phyloP scores from a whole-genome alignment of 2,888 invertebrate species.

The Alentia gelatinosa region DNA sequence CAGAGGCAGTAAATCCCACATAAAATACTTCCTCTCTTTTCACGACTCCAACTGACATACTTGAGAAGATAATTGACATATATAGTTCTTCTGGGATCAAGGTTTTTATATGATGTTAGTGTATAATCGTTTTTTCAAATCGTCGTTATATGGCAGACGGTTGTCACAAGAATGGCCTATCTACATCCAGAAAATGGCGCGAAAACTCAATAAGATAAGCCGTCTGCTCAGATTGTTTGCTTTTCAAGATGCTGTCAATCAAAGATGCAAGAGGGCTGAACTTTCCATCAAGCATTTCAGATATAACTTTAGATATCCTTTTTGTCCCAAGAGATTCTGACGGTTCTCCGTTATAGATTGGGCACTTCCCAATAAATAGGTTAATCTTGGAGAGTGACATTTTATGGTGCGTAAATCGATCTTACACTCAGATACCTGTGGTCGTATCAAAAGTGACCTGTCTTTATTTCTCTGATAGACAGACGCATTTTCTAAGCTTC shows the following conservation, averaged over 20 bases:
- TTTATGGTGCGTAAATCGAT: neutral
- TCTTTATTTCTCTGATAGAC: neutral
- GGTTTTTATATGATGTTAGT: too few relatives aligned
- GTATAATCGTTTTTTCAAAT: too few relatives aligned
- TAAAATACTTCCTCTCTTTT: too few relatives aligned
- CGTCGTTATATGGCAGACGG: too few relatives aligned
- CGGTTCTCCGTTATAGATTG: neutral
- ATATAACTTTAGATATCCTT: neutral
- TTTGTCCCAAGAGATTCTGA: neutral
- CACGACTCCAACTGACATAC: too few relatives aligned
- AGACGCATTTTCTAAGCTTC: neutral
- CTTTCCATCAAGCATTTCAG: neutral
- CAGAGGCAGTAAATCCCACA: too few relatives aligned
- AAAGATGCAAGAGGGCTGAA: neutral
- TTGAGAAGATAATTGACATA: too few relatives aligned
- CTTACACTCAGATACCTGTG: neutral
- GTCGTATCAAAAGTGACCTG: neutral
- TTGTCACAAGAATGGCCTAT: too few relatives aligned
- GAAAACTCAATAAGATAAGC: neutral
- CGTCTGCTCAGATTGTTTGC: neutral
- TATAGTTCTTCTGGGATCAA: too few relatives aligned
- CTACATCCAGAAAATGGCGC: neutral
- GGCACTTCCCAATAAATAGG: neutral
- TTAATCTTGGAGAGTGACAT: neutral
- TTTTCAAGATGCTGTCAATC: conserved; percentile 28